phyloP scores from a whole-genome alignment of 2,888 invertebrate genomes.

The Xanthia icteritia region DNA sequence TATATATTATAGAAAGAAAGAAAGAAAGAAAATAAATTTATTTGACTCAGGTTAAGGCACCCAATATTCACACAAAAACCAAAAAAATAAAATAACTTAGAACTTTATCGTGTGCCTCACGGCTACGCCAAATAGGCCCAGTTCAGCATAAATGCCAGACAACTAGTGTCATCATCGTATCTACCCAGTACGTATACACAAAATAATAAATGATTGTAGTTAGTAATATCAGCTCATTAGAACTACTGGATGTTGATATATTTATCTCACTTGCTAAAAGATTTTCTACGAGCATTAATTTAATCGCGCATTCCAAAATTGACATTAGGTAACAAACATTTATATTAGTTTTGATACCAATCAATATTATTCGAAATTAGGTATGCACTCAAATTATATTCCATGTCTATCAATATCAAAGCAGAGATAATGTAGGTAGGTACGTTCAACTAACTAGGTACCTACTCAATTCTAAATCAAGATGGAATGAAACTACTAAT shows the following conservation, averaged over 20 bases:
- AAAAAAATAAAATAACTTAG: too few species aligned
- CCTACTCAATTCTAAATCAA: slow-evolving; percentile 67
- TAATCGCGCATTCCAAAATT: not conserved
- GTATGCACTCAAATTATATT: not conserved
- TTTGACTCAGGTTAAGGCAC: too few species aligned
- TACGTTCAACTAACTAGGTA: slow-evolving; percentile 20
- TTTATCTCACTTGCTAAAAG: not conserved
- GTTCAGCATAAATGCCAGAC: too few species aligned
- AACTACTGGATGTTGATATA: not conserved
- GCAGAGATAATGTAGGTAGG: not conserved
- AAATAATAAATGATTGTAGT: not conserved
- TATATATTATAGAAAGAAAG: too few species aligned
- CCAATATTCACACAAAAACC: too few species aligned
- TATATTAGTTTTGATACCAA: slow-evolving; percentile 3
- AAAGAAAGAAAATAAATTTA: too few species aligned
- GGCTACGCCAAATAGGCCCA: too few species aligned
- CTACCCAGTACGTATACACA: not conserved
- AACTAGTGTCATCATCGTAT: not conserved
- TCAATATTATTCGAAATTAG: not conserved
- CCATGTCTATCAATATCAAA: slow-evolving; percentile 11
- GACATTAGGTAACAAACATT: too few species aligned
- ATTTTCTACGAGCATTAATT: not conserved
- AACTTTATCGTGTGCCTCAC: too few species aligned
- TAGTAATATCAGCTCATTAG: not conserved
- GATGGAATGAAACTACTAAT: slow-evolving; percentile 77